Evolutionary conservation across 1,140 invertebrate species (phyloP).

Genomic region (Tachypleus tridentatus): DNA sequence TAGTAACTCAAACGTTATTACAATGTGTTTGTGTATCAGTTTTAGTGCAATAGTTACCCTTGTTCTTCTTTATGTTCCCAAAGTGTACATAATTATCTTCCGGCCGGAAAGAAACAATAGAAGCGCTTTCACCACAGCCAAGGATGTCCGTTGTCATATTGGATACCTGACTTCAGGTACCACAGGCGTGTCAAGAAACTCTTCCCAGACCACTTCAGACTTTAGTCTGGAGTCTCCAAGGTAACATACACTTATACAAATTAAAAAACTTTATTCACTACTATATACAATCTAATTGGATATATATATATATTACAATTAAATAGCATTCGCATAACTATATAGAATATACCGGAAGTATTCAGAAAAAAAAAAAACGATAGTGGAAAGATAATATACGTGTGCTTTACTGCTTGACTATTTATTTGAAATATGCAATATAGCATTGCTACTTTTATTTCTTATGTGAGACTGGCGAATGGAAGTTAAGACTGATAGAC

Average conservation of each 20-base stretch:
- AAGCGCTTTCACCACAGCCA: constrained; percentile 61
- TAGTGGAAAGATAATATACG: too few species aligned
- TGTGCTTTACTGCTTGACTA: too few species aligned
- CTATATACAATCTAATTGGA: too few species aligned
- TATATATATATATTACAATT: too few species aligned
- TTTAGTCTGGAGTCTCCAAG: constrained; percentile 27
- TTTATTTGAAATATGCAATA: too few species aligned
- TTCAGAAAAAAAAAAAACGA: too few species aligned
- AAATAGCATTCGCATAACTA: too few species aligned
- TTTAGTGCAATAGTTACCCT: constrained; percentile 62
- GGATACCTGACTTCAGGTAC: constrained; percentile 26
- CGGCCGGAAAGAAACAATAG: constrained; percentile 65
- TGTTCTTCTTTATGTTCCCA: constrained; percentile 61
- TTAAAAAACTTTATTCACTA: too few species aligned
- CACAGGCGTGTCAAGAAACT: constrained; percentile 25
- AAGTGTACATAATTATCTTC: constrained; percentile 63
- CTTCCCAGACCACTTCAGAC: constrained; percentile 27
- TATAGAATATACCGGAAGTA: too few species aligned
- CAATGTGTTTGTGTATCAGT: constrained; percentile 53
- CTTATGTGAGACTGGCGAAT: too few species aligned
- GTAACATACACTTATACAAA: constrained; percentile 8
- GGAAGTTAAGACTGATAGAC: too few species aligned
- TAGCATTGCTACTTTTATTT: too few species aligned
- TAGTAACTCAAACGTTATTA: constrained; percentile 54
- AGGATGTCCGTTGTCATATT: constrained; percentile 65